Percentiles rank a stretch among this genome's conserved stretches.
Evolutionary conservation across 1,140 invertebrate genomes (phyloP).

Genomic region (Pissodes strobi): DNA sequence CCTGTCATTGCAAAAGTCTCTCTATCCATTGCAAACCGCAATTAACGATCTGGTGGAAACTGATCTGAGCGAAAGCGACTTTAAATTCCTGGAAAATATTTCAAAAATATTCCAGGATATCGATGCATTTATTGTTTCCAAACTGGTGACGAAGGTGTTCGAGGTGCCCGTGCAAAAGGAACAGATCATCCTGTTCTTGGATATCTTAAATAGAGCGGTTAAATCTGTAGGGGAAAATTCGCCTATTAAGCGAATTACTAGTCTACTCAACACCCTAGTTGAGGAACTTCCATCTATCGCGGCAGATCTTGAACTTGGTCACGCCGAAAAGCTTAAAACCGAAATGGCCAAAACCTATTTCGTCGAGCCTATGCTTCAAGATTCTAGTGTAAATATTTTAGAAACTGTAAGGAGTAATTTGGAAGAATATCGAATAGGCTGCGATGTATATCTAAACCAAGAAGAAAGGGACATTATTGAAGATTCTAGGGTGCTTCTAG

Average conservation of each 20-base stretch:
- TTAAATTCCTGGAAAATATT: slow-evolving; percentile 41
- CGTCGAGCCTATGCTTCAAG: slow-evolving; percentile 12
- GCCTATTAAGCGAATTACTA: slow-evolving; percentile 33
- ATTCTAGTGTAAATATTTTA: not conserved
- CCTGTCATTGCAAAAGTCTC: slow-evolving; percentile 44
- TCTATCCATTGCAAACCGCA: slow-evolving; percentile 47
- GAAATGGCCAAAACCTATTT: slow-evolving; percentile 32
- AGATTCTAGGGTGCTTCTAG: slow-evolving; percentile 23
- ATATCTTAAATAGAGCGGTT: slow-evolving; percentile 39
- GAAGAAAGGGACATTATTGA: slow-evolving; percentile 31
- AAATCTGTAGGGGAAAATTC: slow-evolving; percentile 35
- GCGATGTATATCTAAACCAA: slow-evolving; percentile 23
- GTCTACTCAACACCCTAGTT: slow-evolving; percentile 26
- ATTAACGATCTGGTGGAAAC: slow-evolving; percentile 49
- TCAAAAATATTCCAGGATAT: slow-evolving; percentile 39
- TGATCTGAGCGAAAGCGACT: slow-evolving; percentile 40
- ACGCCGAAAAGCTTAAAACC: slow-evolving; percentile 33
- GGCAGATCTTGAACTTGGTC: slow-evolving; percentile 29
- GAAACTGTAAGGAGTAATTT: slow-evolving; percentile 8
- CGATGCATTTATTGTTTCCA: slow-evolving; percentile 37
- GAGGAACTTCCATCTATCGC: slow-evolving; percentile 32
- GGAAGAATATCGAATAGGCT: slow-evolving; percentile 10
- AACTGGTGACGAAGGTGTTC: slow-evolving; percentile 15
- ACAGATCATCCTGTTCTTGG: slow-evolving; percentile 32
- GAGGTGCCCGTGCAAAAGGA: slow-evolving; percentile 17